Evolutionary conservation across 2,797 vertebrate genomes (phyloP).

Genomic region (Alauda arvensis): DNA sequence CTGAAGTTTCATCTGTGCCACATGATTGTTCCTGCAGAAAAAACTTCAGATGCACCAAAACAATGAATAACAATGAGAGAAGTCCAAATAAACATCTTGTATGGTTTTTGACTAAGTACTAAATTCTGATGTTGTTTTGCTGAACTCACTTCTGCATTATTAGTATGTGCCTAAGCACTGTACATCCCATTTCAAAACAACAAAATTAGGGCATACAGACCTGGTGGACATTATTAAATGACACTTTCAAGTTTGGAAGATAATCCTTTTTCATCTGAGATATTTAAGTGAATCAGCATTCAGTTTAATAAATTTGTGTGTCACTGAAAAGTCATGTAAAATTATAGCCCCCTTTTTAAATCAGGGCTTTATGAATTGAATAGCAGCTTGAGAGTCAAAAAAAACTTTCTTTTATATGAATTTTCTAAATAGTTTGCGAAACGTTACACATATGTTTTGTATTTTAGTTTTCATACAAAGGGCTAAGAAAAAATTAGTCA

Average conservation of each 20-base stretch:
- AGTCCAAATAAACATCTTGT: not conserved
- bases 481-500: not conserved
- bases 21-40: not conserved
- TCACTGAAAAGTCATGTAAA: not conserved
- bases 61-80: not conserved
- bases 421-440: not conserved
- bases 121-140: not conserved
- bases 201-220: not conserved
- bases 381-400: not conserved
- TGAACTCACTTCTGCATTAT: not conserved
- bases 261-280: not conserved
- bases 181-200: not conserved
- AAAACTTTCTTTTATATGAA: fast-evolving
- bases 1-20: not conserved
- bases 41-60: not conserved
- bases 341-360: not conserved
- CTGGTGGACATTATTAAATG: not conserved
- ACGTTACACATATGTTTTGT: not conserved
- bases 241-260: not conserved
- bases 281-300: not conserved
- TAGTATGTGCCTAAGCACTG: not conserved
- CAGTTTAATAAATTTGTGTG: not conserved
- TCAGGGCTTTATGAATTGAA: not conserved
- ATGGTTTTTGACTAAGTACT: not conserved
- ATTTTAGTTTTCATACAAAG: not conserved